These are phyloP conservation scores for Drosophila pandora DNA, from an alignment of 1,140 invertebrate species.

Conservation along the genomic window DNA sequence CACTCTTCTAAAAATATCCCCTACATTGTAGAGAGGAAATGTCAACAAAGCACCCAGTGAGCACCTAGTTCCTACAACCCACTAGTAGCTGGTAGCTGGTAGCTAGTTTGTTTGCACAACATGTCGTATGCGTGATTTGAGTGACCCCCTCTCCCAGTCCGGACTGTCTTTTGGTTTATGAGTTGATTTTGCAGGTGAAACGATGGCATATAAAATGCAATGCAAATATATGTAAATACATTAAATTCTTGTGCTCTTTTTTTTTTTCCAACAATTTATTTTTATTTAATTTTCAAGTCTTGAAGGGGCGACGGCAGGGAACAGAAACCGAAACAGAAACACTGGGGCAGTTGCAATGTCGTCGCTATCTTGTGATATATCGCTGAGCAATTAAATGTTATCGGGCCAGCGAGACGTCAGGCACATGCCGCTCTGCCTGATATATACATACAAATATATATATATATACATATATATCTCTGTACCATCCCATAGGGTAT, in stretches of 20 bases:
- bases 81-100: too few species aligned
- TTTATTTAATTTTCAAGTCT: constrained; percentile 66
- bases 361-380: constrained; percentile 75
- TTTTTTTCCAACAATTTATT: constrained; percentile 53
- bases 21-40: neutral
- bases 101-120: constrained; percentile 44
- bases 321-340: too few species aligned
- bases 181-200: constrained; percentile 33
- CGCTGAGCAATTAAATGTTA: constrained; percentile 77
- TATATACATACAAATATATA: constrained; percentile 7
- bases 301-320: constrained; percentile 16
- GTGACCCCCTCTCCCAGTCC: neutral
- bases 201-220: constrained; percentile 23
- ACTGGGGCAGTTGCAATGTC: neutral
- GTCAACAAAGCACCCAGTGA: constrained; percentile 7
- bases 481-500: neutral
- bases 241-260: neutral
- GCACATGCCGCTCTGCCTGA: neutral
- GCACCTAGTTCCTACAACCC: too few species aligned
- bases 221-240: constrained; percentile 49
- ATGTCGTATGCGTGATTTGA: constrained; percentile 71
- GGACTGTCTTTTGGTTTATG: constrained; percentile 42
- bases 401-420: constrained; percentile 66
- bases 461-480: neutral
- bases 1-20: neutral